Percentiles rank a stretch among this genome's conserved stretches.
phyloP scores from a whole-genome alignment of 2,797 vertebrate genomes.

The Anguilla megastoma region DNA sequence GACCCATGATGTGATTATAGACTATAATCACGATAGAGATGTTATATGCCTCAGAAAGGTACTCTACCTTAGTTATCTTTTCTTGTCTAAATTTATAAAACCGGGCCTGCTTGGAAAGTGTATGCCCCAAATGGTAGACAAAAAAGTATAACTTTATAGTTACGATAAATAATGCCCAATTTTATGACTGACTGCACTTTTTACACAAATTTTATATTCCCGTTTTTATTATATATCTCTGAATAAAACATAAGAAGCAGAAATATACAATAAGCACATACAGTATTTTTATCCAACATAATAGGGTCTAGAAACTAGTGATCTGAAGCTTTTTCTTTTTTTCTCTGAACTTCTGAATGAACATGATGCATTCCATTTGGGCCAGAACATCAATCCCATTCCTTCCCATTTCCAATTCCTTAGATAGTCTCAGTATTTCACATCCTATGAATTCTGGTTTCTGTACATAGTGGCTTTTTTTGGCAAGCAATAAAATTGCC shows the following conservation, averaged over 20 bases:
- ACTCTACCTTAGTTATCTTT: background rate
- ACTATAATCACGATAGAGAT: background rate
- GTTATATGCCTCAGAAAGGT: background rate
- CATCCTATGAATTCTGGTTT: constrained; percentile 17
- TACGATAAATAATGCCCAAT: background rate
- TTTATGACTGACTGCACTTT: background rate
- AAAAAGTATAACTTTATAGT: background rate
- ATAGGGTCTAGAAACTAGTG: background rate
- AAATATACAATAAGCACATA: background rate
- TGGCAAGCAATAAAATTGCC: background rate
- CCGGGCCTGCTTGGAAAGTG: background rate
- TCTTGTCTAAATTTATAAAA: background rate
- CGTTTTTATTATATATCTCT: background rate
- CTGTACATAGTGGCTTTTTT: background rate
- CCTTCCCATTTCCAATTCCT: background rate
- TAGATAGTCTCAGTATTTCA: background rate
- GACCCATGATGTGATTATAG: background rate
- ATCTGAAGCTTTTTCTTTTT: background rate
- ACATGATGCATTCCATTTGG: background rate
- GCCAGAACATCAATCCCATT: background rate
- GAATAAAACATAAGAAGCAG: background rate
- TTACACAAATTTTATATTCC: background rate
- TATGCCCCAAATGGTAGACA: background rate
- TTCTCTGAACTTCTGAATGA: background rate
- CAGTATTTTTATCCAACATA: background rate